A percentile compares a stretch with the other conserved stretches of the same genome.
These are phyloP conservation scores for Gymnorhina tibicen DNA, from an alignment of 2,113 vertebrate genomes.

Conservation along the genomic window DNA sequence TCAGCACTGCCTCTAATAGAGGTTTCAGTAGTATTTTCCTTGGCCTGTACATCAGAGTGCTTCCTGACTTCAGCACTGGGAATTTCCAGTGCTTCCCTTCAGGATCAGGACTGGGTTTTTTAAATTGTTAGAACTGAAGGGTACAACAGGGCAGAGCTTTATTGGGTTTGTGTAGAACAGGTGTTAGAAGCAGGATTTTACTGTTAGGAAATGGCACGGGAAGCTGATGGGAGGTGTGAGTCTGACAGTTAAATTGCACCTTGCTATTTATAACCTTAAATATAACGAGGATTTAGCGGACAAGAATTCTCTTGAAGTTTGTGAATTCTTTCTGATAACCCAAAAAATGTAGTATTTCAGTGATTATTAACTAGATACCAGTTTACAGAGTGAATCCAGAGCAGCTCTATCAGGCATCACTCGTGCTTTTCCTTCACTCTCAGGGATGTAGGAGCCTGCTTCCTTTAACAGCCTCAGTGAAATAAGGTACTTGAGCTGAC, in stretches of 20 bases:
- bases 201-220: neutral
- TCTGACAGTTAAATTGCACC: neutral
- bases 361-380: neutral
- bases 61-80: neutral
- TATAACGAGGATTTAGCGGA: neutral
- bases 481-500: neutral
- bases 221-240: neutral
- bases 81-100: neutral
- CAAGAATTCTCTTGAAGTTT: neutral
- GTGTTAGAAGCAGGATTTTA: neutral
- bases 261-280: neutral
- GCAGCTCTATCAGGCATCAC: neutral
- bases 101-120: neutral
- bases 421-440: neutral
- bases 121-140: neutral
- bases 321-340: neutral
- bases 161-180: neutral
- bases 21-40: neutral
- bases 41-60: neutral
- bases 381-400: neutral
- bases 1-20: neutral
- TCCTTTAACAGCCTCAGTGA: neutral
- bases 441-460: neutral
- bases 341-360: neutral
- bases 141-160: neutral